A percentile compares a stretch with the other conserved stretches of the same genome.
These are phyloP conservation scores for Anser brachyrhynchus DNA, from an alignment of 2,113 vertebrate species.

Conservation along the genomic window DNA sequence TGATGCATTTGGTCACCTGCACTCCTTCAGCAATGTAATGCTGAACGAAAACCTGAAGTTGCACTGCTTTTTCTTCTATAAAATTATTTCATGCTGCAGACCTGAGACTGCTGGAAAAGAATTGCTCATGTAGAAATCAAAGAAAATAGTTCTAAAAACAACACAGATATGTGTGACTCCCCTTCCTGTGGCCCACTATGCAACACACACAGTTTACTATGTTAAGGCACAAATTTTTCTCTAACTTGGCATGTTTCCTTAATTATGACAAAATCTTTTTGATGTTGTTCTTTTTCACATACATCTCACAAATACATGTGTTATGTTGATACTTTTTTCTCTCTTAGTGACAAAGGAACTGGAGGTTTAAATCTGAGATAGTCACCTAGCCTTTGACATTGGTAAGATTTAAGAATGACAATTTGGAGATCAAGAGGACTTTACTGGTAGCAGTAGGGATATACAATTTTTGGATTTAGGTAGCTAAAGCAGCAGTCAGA, in stretches of 20 bases:
- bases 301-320: background rate
- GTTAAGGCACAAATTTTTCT: background rate
- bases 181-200: background rate
- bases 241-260: background rate
- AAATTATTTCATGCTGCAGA: background rate
- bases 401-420: constrained; percentile 3
- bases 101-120: background rate
- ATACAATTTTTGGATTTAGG: constrained; percentile 53
- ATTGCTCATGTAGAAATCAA: background rate
- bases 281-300: background rate
- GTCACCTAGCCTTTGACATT: background rate
- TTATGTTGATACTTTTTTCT: background rate
- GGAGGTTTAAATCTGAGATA: background rate
- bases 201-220: background rate
- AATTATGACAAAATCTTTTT: background rate
- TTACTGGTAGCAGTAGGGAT: background rate
- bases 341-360: background rate
- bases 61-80: background rate
- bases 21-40: background rate
- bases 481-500: background rate
- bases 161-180: background rate
- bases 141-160: background rate
- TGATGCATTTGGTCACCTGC: background rate
- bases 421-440: constrained; percentile 40
- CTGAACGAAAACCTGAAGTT: background rate